Conservation (phyloP, 2,113 vertebrate species). For the Eptesicus fuscus region DNA sequence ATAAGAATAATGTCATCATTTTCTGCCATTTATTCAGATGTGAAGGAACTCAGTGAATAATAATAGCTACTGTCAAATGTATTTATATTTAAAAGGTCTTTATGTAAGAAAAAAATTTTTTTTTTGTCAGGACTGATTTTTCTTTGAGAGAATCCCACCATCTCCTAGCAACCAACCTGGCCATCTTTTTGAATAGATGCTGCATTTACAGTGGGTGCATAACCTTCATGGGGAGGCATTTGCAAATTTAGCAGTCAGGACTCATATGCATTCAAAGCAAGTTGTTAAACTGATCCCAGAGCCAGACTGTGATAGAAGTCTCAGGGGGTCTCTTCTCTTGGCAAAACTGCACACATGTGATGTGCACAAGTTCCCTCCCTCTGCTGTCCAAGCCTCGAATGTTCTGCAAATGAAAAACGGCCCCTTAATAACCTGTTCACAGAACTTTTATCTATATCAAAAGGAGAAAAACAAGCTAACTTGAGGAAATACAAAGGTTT, state of each 20-base stretch:
- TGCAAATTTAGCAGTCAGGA: slow-evolving; percentile 78
- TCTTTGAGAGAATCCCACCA: slow-evolving; percentile 80
- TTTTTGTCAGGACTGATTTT: slow-evolving; percentile 81
- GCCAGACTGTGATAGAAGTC: slow-evolving; percentile 50
- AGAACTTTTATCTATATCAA: slow-evolving; percentile 41
- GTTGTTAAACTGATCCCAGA: slow-evolving; percentile 73
- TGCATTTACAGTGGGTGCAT: slow-evolving; percentile 71
- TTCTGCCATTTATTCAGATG: slow-evolving; percentile 82
- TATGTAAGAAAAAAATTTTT: slow-evolving; percentile 68
- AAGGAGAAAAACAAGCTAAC: slow-evolving; percentile 28
- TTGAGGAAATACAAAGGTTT: not conserved
- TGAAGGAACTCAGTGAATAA: slow-evolving; percentile 80
- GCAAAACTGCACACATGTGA: not conserved
- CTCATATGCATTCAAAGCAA: slow-evolving; percentile 76
- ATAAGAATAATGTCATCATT: slow-evolving; percentile 80
- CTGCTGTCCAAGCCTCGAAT: not conserved
- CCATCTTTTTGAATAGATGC: slow-evolving; percentile 81
- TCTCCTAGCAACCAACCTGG: slow-evolving; percentile 85
- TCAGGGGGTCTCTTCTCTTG: slow-evolving; percentile 30
- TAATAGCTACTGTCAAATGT: slow-evolving; percentile 85
- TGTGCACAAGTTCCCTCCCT: not conserved
- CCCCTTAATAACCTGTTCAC: not conserved
- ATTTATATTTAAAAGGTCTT: slow-evolving; percentile 86
- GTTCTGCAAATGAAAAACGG: not conserved
- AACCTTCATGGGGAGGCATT: slow-evolving; percentile 79